Conservation (phyloP, 2,888 invertebrate genomes). For the Thera britannica region DNA sequence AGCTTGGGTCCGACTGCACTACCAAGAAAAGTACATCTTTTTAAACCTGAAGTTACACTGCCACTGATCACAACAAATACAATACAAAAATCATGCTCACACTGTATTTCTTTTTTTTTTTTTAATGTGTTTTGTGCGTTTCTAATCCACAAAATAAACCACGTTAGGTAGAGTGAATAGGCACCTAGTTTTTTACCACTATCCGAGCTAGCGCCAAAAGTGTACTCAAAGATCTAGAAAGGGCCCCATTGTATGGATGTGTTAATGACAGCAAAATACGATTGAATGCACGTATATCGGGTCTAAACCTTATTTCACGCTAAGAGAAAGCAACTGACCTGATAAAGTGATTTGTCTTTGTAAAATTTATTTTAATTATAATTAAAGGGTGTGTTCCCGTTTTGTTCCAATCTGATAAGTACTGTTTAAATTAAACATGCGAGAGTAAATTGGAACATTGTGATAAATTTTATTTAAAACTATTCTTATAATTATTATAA, state of each 20-base stretch:
- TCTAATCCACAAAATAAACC: too few species aligned
- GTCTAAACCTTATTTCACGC: slow-evolving; percentile 1
- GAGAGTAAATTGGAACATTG: not conserved
- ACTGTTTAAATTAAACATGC: slow-evolving; percentile 6
- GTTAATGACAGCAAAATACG: not conserved
- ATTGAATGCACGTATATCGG: not conserved
- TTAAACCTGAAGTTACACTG: too few species aligned
- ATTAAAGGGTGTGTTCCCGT: slow-evolving; percentile 20
- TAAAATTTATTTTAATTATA: slow-evolving; percentile 27
- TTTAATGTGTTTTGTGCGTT: too few species aligned
- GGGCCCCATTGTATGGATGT: too few species aligned
- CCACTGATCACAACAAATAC: too few species aligned
- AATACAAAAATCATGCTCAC: too few species aligned
- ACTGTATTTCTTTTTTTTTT: too few species aligned
- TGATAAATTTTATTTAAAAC: not conserved
- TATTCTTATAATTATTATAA: too few species aligned
- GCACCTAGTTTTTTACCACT: too few species aligned
- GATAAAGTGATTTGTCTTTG: slow-evolving; percentile 30
- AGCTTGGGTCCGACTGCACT: not conserved
- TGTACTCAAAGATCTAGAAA: too few species aligned
- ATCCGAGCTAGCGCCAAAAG: too few species aligned
- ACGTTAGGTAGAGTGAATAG: too few species aligned
- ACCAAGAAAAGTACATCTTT: not conserved
- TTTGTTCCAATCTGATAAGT: slow-evolving; percentile 16
- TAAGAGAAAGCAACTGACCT: slow-evolving; percentile 31